These are phyloP conservation scores for Elgaria multicarinata DNA, from an alignment of 2,113 vertebrate species.

Conservation along the genomic window DNA sequence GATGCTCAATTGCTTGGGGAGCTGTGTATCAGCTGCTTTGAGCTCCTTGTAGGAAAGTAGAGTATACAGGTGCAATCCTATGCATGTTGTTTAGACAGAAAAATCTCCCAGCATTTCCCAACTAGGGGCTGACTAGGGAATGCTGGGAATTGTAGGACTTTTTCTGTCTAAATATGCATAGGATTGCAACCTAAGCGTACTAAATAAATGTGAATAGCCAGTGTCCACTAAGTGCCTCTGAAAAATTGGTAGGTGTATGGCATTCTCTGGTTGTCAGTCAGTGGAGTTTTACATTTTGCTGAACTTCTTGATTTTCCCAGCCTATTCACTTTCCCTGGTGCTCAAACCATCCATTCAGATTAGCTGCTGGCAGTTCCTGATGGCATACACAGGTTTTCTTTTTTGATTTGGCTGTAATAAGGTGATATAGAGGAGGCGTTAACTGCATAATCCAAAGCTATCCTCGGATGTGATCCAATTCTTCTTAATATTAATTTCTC, in stretches of 20 bases:
- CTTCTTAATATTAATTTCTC: neutral
- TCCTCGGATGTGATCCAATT: neutral
- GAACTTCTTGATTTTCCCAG: constrained; percentile 8
- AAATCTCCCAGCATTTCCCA: no score
- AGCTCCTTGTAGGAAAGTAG: neutral
- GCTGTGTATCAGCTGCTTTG: neutral
- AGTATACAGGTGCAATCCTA: no score
- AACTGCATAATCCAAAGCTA: constrained; percentile 25
- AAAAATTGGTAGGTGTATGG: neutral
- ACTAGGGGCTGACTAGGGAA: no score
- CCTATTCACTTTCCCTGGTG: constrained; percentile 18
- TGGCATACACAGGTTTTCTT: constrained; percentile 12
- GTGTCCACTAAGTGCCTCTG: neutral
- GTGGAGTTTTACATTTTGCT: neutral
- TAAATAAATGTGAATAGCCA: neutral
- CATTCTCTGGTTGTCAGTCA: neutral
- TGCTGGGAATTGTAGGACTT: no score
- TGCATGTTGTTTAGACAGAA: no score
- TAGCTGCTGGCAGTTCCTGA: neutral
- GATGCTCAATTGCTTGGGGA: neutral
- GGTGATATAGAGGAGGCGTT: constrained; percentile 9
- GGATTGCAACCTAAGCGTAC: neutral
- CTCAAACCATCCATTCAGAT: constrained; percentile 29
- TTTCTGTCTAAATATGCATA: no score
- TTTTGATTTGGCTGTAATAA: constrained; percentile 22